Conservation (phyloP, 2,113 vertebrate species). For the Ceyx margarethae region DNA sequence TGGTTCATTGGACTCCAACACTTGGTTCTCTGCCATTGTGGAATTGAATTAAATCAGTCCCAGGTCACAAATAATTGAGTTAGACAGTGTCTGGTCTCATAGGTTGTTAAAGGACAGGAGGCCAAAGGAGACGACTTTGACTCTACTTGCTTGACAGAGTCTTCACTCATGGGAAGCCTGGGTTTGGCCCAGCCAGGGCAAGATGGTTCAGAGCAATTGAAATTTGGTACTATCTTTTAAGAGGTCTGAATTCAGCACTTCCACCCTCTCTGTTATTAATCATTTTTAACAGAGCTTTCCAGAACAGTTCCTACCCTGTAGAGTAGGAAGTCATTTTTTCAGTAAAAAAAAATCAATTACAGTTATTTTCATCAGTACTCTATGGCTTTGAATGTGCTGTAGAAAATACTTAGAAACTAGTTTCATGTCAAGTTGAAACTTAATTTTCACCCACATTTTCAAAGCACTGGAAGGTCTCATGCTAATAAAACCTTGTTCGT, state of each 20-base stretch:
- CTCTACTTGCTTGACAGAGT: neutral
- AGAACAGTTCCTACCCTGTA: neutral
- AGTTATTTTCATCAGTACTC: neutral
- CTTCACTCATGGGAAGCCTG: neutral
- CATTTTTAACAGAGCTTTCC: neutral
- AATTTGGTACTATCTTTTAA: neutral
- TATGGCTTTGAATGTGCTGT: neutral
- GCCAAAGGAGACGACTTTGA: slow-evolving; percentile 16
- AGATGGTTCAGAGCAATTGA: neutral
- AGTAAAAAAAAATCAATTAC: neutral
- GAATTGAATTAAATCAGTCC: slow-evolving; percentile 57
- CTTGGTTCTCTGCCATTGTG: slow-evolving; percentile 58
- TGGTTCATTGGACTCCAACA: slow-evolving; percentile 22
- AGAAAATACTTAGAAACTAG: neutral
- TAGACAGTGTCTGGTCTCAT: slow-evolving; percentile 12
- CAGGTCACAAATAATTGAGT: slow-evolving; percentile 67
- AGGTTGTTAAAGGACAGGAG: slow-evolving; percentile 42
- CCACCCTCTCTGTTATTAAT: neutral
- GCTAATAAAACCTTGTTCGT: neutral
- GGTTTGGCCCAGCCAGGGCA: neutral
- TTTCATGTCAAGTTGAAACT: neutral
- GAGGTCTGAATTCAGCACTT: neutral
- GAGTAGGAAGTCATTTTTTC: neutral
- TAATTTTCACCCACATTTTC: neutral
- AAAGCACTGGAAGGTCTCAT: neutral